Evolutionary conservation across 35 echinoderm and acorn worm species (phyloP), one percentile per base, ranked within the genome.

Genomic region (Amphiura filiformis): DNA sequence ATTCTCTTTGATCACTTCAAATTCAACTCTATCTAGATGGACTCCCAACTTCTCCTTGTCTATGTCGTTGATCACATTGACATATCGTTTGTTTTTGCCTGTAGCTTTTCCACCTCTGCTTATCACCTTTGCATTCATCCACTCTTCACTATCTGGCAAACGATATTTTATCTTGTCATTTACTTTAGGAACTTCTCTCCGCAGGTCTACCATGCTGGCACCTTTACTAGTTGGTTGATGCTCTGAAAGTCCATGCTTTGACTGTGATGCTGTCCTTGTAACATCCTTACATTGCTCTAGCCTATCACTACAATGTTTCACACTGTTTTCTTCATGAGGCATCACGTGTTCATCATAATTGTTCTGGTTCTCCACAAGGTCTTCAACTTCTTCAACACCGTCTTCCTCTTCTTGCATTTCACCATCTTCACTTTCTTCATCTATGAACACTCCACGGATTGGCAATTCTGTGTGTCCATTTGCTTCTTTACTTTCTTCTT

Each of bases 31-130:
- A 70, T 70, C 61, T 13, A 70, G 61, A 70, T 70, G 61, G 61
- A 70, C 26, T 70, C 61, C 61, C 26, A 70, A 70, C 61, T 70
- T 70, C 15, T 30, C 26, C 61, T 70, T 23, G 26, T 70, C 28
- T 2, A 13, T 5, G 26, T n/a, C 61, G 26, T 70, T 37, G 78
- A 39, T 80, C 81, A 83, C 39, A 41, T 83, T 83, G 7, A 83
- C 81, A 83, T 83, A 40, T 17, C 35, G 13, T 31, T 41, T 83
- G 31, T 83, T 83, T 49, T 37, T 81, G 15, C 79, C 81, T 23
- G 2, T 83, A 14, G 5, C 81, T 32, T 83, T 83, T 37, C 78
- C 78, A 37, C 61, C 78, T 39, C 78, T 80, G 23, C 81, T 49
- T 23, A 32, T 37, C 35, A 83, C 31, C 47, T 49, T 83, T 49